Base-by-base conservation (phyloP, 2,888 invertebrate genomes). In the Koerneria pararmatus region DNA sequence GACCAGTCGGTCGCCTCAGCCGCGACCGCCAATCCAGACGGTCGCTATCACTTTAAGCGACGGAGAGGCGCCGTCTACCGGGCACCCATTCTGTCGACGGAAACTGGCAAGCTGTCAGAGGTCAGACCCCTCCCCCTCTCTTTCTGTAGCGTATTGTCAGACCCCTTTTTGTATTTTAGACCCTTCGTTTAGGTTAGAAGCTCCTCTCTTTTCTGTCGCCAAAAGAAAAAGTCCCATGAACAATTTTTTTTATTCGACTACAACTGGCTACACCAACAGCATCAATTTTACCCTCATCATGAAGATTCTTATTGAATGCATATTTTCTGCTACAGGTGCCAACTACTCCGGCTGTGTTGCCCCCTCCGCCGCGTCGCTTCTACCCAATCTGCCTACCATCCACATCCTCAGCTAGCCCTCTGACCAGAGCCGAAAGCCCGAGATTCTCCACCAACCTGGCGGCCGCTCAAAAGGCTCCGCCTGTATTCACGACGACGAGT, bases 31-130 rank as follows among this genome's bases (percentile, higher is more conserved):
- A 54, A 67, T n/a, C 56, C 63, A 11, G 74, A 76, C 67, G 78
- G 78, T 11, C 71, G 69, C 6, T 79, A 69, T 68, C 59, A 74
- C 3, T 78, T 79, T 72, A 75, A 74, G 49, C 69, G 77, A 8
- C 54, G 74, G 34, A 60, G 74, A 11, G 76, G 75, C 49, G 77
- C 78, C 63, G 53, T 59, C 29, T 79, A 79, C 62, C 69, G 73
- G 24, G 34, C 59, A n/a, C 37, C 70, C 22, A 24, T 53, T 11
- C 49, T 49, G 8, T 27, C 48, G 54, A 64, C 32, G 32, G 32
- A 37, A 24, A 59, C 15, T 27, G 27, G 54, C 22, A 53, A 11
- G 54, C n/a, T n/a, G n/a, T n/a, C n/a, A n/a, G n/a, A 56, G 64
- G 64, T 64, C 54, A 54, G 35, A 22, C 31, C 24, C 6, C 49